Base-by-base conservation (phyloP, 2,888 invertebrate species). In the Monoplex corrugatus region DNA sequence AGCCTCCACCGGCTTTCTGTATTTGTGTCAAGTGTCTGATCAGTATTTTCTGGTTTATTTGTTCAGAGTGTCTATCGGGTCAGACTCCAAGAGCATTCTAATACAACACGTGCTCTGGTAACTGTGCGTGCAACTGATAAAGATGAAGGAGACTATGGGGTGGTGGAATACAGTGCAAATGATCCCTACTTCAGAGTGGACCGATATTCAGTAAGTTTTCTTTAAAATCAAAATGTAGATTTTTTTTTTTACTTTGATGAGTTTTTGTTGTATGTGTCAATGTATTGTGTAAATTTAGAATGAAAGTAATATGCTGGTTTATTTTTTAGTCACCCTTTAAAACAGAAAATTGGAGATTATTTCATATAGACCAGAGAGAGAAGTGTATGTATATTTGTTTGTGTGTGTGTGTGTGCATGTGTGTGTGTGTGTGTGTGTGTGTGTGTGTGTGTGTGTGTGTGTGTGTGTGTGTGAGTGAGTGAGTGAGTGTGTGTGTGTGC, bases 161-260 rank as follows among this genome's bases (percentile, higher is more conserved):
- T 97, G 94, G 97, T 99, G 0, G 97, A 97, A 2, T 99, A 98
- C 96, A 96, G 98, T 1, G 98, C 98, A 3, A 87, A 97, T 97
- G 90, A 97, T 97, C 43, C 97, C 97, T 43, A 97, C 97, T 99
- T 99, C 95, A 96, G 96, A 83, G 98, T 96, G 23, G 95, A 96
- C 89, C 89, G 92, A 6, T 91, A 90, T 97, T 93, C 95, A 40
- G 95, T 95, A 92, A 92, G 94, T 68, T 85, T 50, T 13, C 10
- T 92, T 43, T 50, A 35, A 38, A 45, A 35, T 83, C 13, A 45
- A 2, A n/a, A 78, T 68, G 50, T 2, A 23, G 16, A 23, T 32
- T 87, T 84, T 57, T 28, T 89, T 63, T 57, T 87, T 6, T 19
- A 32, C n/a, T 43, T 68, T 45, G 35, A 68, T 23, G 82, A 86